phyloP scores from a whole-genome alignment of 2,113 vertebrate species.

The Microcebus tavaratra region DNA sequence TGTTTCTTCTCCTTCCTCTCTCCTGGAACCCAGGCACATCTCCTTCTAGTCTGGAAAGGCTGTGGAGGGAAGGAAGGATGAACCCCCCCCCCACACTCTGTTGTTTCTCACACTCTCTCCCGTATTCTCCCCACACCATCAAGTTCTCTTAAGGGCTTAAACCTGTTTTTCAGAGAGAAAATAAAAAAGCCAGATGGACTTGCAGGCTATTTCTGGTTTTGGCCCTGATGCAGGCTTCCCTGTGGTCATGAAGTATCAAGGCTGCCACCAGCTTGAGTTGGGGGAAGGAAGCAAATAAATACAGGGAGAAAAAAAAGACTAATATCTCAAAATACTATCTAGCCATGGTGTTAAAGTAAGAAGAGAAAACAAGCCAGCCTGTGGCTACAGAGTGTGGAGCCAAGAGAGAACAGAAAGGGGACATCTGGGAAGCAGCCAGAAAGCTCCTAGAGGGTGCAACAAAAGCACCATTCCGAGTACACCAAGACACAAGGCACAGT shows the following conservation, averaged over 20 bases:
- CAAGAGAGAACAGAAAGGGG: neutral
- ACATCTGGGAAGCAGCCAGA: neutral
- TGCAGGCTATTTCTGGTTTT: neutral
- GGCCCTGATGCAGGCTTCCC: neutral
- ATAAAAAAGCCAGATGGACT: neutral
- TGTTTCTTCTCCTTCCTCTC: neutral
- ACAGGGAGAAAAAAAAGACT: neutral
- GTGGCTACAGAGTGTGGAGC: neutral
- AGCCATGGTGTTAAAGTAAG: neutral
- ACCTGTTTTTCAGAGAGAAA: neutral
- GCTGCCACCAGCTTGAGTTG: neutral
- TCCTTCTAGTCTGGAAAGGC: neutral
- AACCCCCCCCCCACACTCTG: accelerated
- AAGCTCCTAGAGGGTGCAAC: neutral
- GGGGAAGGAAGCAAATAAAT: neutral
- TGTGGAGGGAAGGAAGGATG: neutral
- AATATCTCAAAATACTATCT: neutral
- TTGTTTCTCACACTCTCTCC: neutral
- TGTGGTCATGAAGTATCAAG: neutral
- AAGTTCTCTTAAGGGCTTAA: neutral
- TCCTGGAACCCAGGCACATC: neutral
- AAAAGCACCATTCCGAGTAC: neutral
- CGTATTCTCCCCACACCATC: neutral
- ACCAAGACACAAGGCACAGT: neutral
- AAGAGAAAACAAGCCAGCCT: neutral